Evolutionary conservation across 2,797 vertebrate genomes (phyloP), one percentile per base, ranked within the genome.

Genomic region (Clamator glandarius): DNA sequence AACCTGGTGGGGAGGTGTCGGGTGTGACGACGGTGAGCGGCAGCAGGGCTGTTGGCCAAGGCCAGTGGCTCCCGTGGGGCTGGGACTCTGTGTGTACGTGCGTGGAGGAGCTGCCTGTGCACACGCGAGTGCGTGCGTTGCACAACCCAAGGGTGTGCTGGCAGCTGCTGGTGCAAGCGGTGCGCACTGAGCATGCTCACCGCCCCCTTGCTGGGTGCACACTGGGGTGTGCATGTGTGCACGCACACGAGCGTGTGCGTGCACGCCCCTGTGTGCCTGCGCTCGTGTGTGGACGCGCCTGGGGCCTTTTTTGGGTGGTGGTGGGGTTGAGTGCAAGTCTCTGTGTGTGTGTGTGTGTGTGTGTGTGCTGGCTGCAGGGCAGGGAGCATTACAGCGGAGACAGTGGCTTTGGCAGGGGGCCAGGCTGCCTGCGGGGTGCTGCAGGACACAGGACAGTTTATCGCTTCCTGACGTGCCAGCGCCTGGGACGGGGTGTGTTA

Each of bases 391-490:
- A 98, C 96, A 96, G 95, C 88, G 96, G 98, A 98, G 98, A 98
- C 98, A 97, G 98, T 98, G 98, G 98, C 98, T 98, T 98, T 98
- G 98, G 98, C 97, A 7, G 75, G 51, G 51, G 20, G 97, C 98
- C 98, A 97, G 76, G 77, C 97, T 96, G 97, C 87, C 92, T 91
- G 62, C 95, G 96, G 97, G 97, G 97, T 95, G 96, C 94, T 90
- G 91, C 44, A 17, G 28, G 31, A 35, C 33, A 11, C 96, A 95
- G 75, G 51, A 57, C 31, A n/a, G 90, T 95, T 96, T 86, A 92
- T 96, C 67, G 10, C 83, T 96, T 90, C 86, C 95, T 77, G 80
- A 87, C 73, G 36, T 63, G 74, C 82, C 63, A 11, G 66, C 1
- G 8, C 70, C 58, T 1, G 15, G 42, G 64, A n/a, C 2, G 5